phyloP scores from a whole-genome alignment of 2,113 vertebrate genomes.

The Podiceps cristatus region DNA sequence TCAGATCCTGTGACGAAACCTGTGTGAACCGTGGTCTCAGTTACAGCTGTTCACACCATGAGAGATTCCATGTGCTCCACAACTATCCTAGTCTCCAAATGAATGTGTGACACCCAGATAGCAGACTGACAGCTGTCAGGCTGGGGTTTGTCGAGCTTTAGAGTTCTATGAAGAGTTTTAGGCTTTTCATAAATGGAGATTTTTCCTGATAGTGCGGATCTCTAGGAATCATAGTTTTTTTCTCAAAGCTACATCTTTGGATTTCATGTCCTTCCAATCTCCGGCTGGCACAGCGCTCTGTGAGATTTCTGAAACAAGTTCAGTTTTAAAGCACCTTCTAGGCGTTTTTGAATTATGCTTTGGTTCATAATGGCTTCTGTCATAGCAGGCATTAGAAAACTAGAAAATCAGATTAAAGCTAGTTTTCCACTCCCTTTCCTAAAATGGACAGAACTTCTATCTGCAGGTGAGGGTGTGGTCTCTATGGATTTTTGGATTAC shows the following conservation, averaged over 20 bases:
- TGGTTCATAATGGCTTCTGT: not conserved
- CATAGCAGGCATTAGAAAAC: not conserved
- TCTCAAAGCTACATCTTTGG: not conserved
- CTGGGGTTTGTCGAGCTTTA: fast-evolving
- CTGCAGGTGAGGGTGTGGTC: not conserved
- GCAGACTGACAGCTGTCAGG: not conserved
- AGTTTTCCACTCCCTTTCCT: not conserved
- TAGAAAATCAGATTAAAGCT: not conserved
- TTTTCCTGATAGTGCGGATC: not conserved
- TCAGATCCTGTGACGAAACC: not conserved
- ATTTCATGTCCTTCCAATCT: not conserved
- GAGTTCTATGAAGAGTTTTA: not conserved
- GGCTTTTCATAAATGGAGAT: not conserved
- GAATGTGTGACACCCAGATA: fast-evolving
- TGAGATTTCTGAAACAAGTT: not conserved
- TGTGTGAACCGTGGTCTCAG: not conserved
- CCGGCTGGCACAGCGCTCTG: not conserved
- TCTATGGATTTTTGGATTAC: not conserved
- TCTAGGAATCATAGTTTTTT: not conserved
- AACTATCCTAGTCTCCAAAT: not conserved
- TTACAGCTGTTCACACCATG: not conserved
- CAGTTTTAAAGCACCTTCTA: not conserved
- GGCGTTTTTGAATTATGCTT: not conserved
- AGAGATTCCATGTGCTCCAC: not conserved
- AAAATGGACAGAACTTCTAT: not conserved